Conservation (phyloP, 2,888 invertebrate genomes). For the Byasa hedistus region DNA sequence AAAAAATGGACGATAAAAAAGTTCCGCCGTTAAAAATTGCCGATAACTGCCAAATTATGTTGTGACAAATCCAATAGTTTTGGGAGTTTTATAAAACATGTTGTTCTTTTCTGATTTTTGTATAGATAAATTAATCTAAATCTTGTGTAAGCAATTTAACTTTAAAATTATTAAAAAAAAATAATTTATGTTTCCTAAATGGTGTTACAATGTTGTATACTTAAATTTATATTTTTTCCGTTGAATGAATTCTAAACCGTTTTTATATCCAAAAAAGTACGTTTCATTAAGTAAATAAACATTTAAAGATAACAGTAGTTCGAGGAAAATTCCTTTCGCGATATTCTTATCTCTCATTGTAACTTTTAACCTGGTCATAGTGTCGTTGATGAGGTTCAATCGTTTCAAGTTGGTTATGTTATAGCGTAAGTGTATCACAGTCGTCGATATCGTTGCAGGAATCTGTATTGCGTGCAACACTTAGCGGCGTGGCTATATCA, state of each 20-base stretch:
- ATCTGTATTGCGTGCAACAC: constrained; percentile 25
- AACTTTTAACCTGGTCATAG: constrained; percentile 29
- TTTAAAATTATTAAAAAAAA: too few species aligned
- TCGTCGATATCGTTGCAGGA: constrained; percentile 19
- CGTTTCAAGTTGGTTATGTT: constrained; percentile 32
- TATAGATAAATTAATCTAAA: too few species aligned
- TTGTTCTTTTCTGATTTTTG: too few species aligned
- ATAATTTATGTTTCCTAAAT: neutral
- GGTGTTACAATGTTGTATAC: neutral
- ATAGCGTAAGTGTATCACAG: constrained; percentile 15
- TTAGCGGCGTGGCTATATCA: constrained; percentile 28
- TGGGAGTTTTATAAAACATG: too few species aligned
- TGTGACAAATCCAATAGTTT: too few species aligned
- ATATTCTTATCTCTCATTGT: constrained; percentile 23
- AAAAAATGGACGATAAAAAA: too few species aligned
- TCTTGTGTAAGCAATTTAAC: too few species aligned
- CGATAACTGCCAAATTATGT: too few species aligned
- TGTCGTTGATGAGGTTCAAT: constrained; percentile 35
- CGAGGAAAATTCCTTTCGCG: constrained; percentile 27
- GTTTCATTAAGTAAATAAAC: constrained; percentile 19
- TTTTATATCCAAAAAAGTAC: neutral
- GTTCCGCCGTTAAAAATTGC: too few species aligned
- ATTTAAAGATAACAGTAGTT: constrained; percentile 21
- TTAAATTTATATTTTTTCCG: neutral
- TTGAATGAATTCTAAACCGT: neutral